phyloP scores from a whole-genome alignment of 2,797 vertebrate species.

The Lophotriccus pileatus region DNA sequence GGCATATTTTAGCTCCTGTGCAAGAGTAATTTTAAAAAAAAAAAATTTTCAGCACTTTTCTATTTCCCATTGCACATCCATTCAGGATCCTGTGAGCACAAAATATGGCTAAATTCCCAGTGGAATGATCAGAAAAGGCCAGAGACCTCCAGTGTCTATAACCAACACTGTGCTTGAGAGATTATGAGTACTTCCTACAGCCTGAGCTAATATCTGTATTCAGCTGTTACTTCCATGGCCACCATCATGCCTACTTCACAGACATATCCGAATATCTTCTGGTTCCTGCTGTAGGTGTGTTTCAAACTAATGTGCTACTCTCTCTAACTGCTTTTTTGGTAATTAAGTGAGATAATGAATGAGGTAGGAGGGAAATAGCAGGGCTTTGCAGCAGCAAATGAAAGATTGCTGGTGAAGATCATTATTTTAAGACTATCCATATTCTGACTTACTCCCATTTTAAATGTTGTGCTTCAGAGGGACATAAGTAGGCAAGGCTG shows the following conservation, averaged over 20 bases:
- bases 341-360: not conserved
- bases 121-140: not conserved
- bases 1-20: not conserved
- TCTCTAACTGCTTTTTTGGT: not conserved
- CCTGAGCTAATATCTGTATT: not conserved
- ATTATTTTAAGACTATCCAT: not conserved
- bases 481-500: not conserved
- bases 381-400: not conserved
- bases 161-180: not conserved
- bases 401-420: not conserved
- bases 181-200: not conserved
- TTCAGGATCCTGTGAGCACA: not conserved
- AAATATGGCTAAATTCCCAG: not conserved
- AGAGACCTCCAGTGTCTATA: not conserved
- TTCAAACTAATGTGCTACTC: not conserved
- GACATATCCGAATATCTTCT: not conserved
- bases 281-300: not conserved
- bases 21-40: not conserved
- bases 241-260: not conserved
- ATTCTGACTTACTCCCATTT: not conserved
- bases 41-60: not conserved
- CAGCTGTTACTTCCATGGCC: not conserved
- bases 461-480: not conserved
- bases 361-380: not conserved
- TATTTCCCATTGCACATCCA: not conserved